phyloP scores from a whole-genome alignment of 2,888 invertebrate species.

The Pyrocoelia pectoralis region DNA sequence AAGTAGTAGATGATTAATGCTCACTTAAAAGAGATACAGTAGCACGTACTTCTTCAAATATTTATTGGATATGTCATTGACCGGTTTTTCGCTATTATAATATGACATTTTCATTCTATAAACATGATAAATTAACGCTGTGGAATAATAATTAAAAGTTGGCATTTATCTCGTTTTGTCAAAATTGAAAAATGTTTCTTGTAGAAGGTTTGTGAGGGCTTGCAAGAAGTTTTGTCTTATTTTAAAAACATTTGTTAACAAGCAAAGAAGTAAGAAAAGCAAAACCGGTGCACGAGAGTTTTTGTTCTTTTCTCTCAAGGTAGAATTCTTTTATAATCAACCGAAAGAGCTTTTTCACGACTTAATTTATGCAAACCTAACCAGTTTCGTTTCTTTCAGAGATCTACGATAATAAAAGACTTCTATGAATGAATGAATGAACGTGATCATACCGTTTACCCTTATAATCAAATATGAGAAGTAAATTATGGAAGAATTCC shows the following conservation, averaged over 20 bases:
- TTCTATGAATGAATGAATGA: conserved; percentile 26
- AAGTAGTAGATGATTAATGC: too few species aligned
- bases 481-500: background rate
- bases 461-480: conserved; percentile 2
- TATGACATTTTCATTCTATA: too few species aligned
- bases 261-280: conserved; percentile 18
- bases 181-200: too few species aligned
- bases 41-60: too few species aligned
- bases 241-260: conserved; percentile 22
- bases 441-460: conserved; percentile 2
- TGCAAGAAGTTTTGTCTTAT: background rate
- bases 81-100: too few species aligned
- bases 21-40: too few species aligned
- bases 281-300: conserved; percentile 11
- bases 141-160: too few species aligned
- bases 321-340: conserved; percentile 20
- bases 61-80: too few species aligned
- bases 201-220: too few species aligned
- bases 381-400: conserved; percentile 10
- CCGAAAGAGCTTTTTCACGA: conserved; percentile 24
- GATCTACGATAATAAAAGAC: conserved; percentile 18
- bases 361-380: conserved; percentile 29
- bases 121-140: too few species aligned
- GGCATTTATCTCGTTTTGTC: too few species aligned
- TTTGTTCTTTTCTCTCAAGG: too few species aligned